Evolutionary conservation across 2,113 vertebrate species (phyloP), one percentile per base, ranked within the genome.

Genomic region (Mystacornis crossleyi): DNA sequence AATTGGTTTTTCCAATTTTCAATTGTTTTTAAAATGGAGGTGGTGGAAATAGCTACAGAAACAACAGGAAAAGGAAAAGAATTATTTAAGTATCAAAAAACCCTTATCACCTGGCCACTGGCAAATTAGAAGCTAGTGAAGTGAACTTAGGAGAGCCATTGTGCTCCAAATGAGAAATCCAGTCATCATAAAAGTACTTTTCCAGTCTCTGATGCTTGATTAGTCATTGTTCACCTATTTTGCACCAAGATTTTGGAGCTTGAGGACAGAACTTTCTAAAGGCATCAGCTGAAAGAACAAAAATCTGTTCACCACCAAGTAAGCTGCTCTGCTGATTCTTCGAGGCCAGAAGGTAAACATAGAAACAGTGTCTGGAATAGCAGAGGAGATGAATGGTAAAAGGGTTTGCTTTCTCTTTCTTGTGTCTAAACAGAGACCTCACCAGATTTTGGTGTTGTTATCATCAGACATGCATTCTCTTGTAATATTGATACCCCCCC

Each of bases 391-490:
- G 14, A 47, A 53, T 47, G 7, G 60, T 66, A 31, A 89, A 94
- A 89, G 23, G 33, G 19, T 45, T 92, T 80, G 31, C 47, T 81
- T 69, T 88, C 83, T 64, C 15, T 57, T 81, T 65, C 48, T 65
- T 87, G 24, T 47, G 24, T 69, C 92, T 85, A 65, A 83, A 55
- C 40, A 55, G 50, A 38, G 28, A 13, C 40, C 53, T 79, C 62
- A 50, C 34, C 54, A 94, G 55, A 51, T 88, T 87, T 91, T 80
- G 19, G 36, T 80, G 70, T 14, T 93, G 74, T 36, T 95, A 86
- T 94, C 93, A 96, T 90, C 85, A 66, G 54, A 55, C 67, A 91
- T 83, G 38, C 86, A 95, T 94, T 95, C 67, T 93, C 79, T 94
- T 86, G 74, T 91, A 94, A 92, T 96, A 85, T 20, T 90, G 81